Evolutionary conservation across 2,113 vertebrate species (phyloP), one percentile per base, ranked within the genome.

Genomic region (Misgurnus mizolepis): DNA sequence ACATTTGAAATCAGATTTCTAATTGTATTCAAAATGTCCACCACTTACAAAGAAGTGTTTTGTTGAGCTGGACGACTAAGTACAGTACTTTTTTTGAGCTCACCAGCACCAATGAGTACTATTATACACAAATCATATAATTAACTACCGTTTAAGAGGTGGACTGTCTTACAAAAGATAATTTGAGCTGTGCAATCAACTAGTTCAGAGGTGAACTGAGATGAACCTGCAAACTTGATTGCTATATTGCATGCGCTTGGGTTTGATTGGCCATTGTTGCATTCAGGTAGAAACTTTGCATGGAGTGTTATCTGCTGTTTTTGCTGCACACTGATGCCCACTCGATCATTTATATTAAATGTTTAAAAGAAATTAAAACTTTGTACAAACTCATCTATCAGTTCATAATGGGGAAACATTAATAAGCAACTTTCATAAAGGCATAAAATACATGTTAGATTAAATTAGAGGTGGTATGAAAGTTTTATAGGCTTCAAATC

Each of bases 251-350:
- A 22, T 22, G 22, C 15, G 15, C 55, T 4, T 53, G 12, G 39
- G 61, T 62, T 62, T 75, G 58, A 75, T 75, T 75, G 7, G 7
- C 4, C 12, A n/a, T 17, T 49, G 72, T 17, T 49, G 72, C 72
- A 75, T 17, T 75, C 18, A 47, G 50, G 5, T n/a, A 3, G 34
- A n/a, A 58, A 39, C 14, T 34, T 62, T 64, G 49, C 49, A 49
- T 11, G n/a, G 39, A 65, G 39, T 53, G 62, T 66, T 68, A 66
- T 53, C 76, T 73, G 45, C 27, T 74, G 76, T 64, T 71, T 12
- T 4, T 15, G 12, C 39, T 5, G 14, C 0, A 12, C 3, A 69
- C 49, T 56, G 39, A 14, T 61, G 17, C 22, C 34, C 14, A 49
- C 55, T 40, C 62, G 22, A 70, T 39, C 27, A 10, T 40, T 34